Conservation (phyloP, 2,797 vertebrate genomes). For the Typhlichthys eigenmanni region DNA sequence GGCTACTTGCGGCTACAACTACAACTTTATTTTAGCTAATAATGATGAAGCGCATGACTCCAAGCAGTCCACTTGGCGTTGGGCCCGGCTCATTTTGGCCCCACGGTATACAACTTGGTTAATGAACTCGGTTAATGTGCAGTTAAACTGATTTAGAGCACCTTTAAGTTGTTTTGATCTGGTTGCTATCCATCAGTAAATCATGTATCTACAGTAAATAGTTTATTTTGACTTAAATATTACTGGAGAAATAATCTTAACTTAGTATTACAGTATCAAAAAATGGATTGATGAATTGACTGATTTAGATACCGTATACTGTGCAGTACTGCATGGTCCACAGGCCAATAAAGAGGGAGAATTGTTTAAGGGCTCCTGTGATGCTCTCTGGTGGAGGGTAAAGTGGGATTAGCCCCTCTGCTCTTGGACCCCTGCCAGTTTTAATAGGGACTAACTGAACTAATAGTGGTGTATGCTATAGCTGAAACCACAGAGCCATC, state of each 20-base stretch:
- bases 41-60: no score
- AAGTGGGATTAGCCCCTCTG: constrained; percentile 66
- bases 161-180: background rate
- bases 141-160: no score
- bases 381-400: constrained; percentile 60
- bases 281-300: background rate
- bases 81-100: no score
- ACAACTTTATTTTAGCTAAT: no score
- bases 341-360: background rate
- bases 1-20: no score
- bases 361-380: constrained; percentile 40
- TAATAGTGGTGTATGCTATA: constrained; percentile 49
- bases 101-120: no score
- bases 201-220: background rate
- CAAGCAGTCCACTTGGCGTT: no score
- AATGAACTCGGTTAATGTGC: no score
- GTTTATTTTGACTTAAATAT: background rate
- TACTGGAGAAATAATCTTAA: no score
- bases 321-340: background rate
- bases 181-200: background rate
- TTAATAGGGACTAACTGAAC: constrained; percentile 69
- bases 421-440: constrained; percentile 57
- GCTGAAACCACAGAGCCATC: constrained; percentile 46
- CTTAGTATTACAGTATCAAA: no score
- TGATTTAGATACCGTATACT: constrained; percentile 28